phyloP scores from a whole-genome alignment of 2,797 vertebrate species.

The Hirundo rustica region DNA sequence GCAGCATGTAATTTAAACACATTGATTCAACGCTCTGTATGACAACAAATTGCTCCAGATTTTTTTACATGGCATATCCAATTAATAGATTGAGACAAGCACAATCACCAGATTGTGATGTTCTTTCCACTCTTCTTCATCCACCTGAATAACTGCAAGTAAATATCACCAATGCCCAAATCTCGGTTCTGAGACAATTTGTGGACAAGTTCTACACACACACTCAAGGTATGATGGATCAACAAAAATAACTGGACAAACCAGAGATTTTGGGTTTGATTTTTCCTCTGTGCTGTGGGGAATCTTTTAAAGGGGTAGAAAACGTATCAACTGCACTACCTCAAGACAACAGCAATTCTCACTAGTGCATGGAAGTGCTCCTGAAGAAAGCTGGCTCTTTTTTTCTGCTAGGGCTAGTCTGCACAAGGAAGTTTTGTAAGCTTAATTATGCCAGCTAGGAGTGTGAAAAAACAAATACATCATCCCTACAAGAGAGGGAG shows the following conservation, averaged over 20 bases:
- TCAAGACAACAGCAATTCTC: background rate
- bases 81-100: background rate
- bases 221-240: background rate
- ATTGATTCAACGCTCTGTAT: accelerated
- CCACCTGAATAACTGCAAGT: background rate
- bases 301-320: background rate
- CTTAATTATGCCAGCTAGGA: constrained; percentile 7
- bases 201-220: background rate
- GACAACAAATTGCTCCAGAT: background rate
- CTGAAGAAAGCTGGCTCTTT: background rate
- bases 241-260: background rate
- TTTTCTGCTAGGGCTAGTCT: background rate
- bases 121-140: background rate
- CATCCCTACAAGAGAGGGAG: background rate
- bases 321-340: background rate
- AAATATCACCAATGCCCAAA: background rate
- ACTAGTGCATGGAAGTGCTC: background rate
- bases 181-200: background rate
- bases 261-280: background rate
- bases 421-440: background rate
- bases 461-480: constrained; percentile 27
- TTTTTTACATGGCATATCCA: background rate
- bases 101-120: background rate
- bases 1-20: background rate
- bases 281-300: background rate